Base-by-base conservation (phyloP, 2,888 invertebrate genomes). In the Tenthredo notha region DNA sequence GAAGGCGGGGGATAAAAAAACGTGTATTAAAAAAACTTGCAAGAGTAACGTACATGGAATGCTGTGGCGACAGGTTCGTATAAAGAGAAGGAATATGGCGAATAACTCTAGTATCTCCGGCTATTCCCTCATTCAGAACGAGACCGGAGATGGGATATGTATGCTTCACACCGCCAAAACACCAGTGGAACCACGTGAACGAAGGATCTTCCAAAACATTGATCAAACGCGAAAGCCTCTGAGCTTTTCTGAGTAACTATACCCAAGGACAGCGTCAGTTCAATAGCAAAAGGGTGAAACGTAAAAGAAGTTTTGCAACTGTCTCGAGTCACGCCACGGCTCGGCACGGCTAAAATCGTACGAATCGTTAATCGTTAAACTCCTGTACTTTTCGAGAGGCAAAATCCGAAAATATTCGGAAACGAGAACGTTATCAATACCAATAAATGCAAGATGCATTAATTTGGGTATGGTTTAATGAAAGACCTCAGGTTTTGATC, bases 151-250 rank as follows among this genome's bases (percentile, higher is more conserved):
- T 21, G 37, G 25, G 43, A 74, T 74, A 61, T 61, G 80, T 58
- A 37, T 40, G 40, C 80, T 80, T 77, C 77, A 61, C 61, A 61
- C 58, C 80, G 25, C 6, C 50, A 15, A 54, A 54, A 77, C 15
- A 25, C 61, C 61, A 2, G 80, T 80, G 54, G 9, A 40, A 58
- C 67, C 47, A 50, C 29, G 67, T 21, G 83, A 58, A 83, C 83
- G 25, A 83, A 65, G 83, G 43, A 67, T 83, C 43, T 83, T 83
- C 47, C 83, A 70, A 83, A 83, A 83, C 83, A 83, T 67, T 83
- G 83, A 83, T 83, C 83, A 83, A 83, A 83, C 83, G 83, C 43
- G 47, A 67, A 29, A 83, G 65, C 83, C 83, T 83, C 70, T 83
- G 83, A 83, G 50, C 83, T 70, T 50, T 83, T 33, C 67, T 70